Percentiles rank a stretch among this genome's conserved stretches.
phyloP scores from a whole-genome alignment of 2,797 vertebrate genomes.

The Cynodonichthys magdalenae region DNA sequence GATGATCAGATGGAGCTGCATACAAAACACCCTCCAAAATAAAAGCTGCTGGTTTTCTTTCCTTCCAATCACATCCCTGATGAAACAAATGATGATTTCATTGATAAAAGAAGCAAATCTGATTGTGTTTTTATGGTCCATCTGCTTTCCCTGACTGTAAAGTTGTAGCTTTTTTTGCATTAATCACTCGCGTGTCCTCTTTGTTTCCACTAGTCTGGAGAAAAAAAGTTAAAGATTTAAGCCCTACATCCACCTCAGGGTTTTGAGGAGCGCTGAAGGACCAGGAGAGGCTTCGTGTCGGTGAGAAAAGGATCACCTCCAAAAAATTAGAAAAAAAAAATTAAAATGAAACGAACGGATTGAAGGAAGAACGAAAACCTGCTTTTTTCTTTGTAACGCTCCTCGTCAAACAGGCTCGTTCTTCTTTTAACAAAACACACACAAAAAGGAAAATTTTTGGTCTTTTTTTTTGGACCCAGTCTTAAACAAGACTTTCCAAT shows the following conservation, averaged over 20 bases:
- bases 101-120: slow-evolving; percentile 62
- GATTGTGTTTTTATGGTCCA: slow-evolving; percentile 38
- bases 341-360: slow-evolving; percentile 24
- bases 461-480: slow-evolving; percentile 42
- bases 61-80: slow-evolving; percentile 75
- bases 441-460: slow-evolving; percentile 45
- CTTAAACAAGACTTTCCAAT: slow-evolving; percentile 52
- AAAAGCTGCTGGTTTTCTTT: slow-evolving; percentile 79
- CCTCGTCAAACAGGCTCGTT: slow-evolving; percentile 26
- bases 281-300: slow-evolving; percentile 32
- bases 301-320: slow-evolving; percentile 49
- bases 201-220: slow-evolving; percentile 1
- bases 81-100: slow-evolving; percentile 60
- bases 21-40: slow-evolving; percentile 35
- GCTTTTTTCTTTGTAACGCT: slow-evolving; percentile 37
- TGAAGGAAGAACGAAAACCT: slow-evolving; percentile 57
- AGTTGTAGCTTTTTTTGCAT: slow-evolving; percentile 67
- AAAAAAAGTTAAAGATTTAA: too few species aligned
- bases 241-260: slow-evolving; percentile 25
- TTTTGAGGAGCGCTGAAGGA: slow-evolving; percentile 25
- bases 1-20: slow-evolving; percentile 64
- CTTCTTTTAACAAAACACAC: slow-evolving; percentile 55
- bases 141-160: slow-evolving; percentile 62
- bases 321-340: slow-evolving; percentile 50
- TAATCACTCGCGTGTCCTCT: slow-evolving; percentile 51